A percentile compares a stretch with the other conserved stretches of the same genome.
phyloP scores from a whole-genome alignment of 1,140 invertebrate genomes.

The Linepithema humile region DNA sequence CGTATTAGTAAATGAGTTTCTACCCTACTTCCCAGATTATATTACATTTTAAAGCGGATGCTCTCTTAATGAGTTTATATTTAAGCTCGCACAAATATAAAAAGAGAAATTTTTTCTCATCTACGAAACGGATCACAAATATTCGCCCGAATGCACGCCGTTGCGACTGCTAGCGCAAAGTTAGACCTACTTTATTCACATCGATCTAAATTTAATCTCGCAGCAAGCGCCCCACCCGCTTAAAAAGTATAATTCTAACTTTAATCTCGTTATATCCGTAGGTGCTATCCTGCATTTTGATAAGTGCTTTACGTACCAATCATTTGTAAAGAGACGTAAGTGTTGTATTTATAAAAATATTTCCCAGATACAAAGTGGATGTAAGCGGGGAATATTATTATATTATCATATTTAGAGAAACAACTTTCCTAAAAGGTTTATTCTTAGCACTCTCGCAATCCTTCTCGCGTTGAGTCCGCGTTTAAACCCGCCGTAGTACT shows the following conservation, averaged over 20 bases:
- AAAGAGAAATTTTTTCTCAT: background rate
- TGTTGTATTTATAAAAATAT: background rate
- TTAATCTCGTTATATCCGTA: background rate
- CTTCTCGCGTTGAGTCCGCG: background rate
- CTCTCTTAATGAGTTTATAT: slow-evolving; percentile 14
- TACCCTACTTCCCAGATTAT: background rate
- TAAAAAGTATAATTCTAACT: slow-evolving; percentile 9
- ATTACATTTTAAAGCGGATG: background rate
- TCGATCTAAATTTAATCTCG: slow-evolving; percentile 27
- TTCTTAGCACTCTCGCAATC: background rate
- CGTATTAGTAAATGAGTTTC: background rate
- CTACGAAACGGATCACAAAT: background rate
- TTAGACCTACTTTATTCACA: slow-evolving; percentile 19
- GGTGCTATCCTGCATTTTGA: background rate
- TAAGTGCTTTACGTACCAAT: background rate
- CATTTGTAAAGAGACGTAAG: background rate
- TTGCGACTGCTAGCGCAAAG: background rate
- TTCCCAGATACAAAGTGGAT: background rate
- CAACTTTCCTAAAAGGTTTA: slow-evolving; percentile 3
- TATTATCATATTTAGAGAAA: slow-evolving; percentile 5
- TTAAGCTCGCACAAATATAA: background rate
- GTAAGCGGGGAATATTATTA: background rate
- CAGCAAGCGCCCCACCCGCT: background rate
- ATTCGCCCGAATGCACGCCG: background rate
- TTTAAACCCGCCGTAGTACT: background rate